Conservation (phyloP, 2,113 vertebrate species). For the Gymnogyps californianus region DNA sequence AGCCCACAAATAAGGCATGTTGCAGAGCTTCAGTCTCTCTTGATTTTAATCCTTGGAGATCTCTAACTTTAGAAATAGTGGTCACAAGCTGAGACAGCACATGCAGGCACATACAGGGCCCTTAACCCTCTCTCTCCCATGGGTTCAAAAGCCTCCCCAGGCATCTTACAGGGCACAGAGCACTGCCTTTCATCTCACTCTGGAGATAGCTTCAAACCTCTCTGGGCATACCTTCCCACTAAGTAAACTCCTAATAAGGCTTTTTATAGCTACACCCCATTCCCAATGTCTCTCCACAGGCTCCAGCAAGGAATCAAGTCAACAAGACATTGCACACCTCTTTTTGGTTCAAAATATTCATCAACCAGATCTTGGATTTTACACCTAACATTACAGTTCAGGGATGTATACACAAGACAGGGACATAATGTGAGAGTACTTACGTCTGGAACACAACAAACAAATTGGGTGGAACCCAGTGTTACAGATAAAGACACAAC, state of each 20-base stretch:
- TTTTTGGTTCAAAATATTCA: background rate
- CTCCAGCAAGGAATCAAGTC: constrained; percentile 18
- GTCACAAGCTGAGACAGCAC: background rate
- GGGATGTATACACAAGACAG: background rate
- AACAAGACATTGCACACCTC: background rate
- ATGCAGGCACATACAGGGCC: background rate
- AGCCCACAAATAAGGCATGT: background rate
- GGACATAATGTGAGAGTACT: background rate
- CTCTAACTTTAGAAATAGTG: background rate
- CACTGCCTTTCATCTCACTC: background rate
- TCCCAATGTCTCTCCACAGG: background rate
- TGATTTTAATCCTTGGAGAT: background rate
- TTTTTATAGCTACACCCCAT: constrained; percentile 43
- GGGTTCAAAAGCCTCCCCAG: background rate
- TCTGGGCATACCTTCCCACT: background rate
- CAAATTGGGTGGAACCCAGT: background rate
- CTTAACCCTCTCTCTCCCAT: background rate
- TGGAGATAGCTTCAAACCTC: background rate
- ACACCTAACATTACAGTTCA: background rate
- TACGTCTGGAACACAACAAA: background rate
- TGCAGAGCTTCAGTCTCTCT: background rate
- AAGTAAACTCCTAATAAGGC: background rate
- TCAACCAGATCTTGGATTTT: background rate
- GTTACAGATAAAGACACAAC: background rate
- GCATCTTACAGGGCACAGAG: background rate